Percentiles rank a stretch among this genome's conserved stretches.
phyloP scores from a whole-genome alignment of 2,797 vertebrate genomes.

The Clarias laeviceps region DNA sequence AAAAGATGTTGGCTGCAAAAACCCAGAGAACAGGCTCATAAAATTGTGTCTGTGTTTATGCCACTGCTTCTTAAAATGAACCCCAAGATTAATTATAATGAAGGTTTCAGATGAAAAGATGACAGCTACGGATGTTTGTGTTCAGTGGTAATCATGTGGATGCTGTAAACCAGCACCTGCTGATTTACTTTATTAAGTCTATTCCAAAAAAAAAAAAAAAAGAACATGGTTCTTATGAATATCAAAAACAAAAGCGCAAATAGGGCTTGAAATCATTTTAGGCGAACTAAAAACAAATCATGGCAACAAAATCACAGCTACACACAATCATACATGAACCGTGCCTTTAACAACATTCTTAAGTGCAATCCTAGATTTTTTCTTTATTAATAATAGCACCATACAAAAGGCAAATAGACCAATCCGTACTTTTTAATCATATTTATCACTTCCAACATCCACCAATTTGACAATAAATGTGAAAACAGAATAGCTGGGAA shows the following conservation, averaged over 20 bases:
- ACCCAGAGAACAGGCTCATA: not conserved
- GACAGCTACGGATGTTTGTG: constrained; percentile 3
- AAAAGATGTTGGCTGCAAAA: constrained; percentile 22
- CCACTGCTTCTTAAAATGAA: not conserved
- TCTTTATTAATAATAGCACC: not conserved
- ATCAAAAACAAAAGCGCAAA: not conserved
- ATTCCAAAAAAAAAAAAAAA: not conserved
- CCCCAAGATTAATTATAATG: not conserved
- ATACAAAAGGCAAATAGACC: not conserved
- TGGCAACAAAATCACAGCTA: not conserved
- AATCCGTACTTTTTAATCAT: not conserved
- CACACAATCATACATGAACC: not conserved
- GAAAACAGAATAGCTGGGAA: not conserved
- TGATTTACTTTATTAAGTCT: constrained; percentile 6
- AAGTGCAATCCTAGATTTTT: not conserved
- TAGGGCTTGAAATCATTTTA: not conserved
- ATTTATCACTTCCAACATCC: not conserved
- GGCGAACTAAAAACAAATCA: not conserved
- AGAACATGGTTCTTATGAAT: not conserved
- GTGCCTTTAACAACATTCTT: not conserved
- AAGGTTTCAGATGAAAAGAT: not conserved
- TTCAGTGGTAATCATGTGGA: constrained; percentile 6
- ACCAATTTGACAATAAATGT: not conserved
- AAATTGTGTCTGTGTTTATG: constrained; percentile 1
- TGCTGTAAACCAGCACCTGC: constrained; percentile 13